Evolutionary conservation across 2,888 invertebrate species (phyloP).

Genomic region (Drosophila ustulata): DNA sequence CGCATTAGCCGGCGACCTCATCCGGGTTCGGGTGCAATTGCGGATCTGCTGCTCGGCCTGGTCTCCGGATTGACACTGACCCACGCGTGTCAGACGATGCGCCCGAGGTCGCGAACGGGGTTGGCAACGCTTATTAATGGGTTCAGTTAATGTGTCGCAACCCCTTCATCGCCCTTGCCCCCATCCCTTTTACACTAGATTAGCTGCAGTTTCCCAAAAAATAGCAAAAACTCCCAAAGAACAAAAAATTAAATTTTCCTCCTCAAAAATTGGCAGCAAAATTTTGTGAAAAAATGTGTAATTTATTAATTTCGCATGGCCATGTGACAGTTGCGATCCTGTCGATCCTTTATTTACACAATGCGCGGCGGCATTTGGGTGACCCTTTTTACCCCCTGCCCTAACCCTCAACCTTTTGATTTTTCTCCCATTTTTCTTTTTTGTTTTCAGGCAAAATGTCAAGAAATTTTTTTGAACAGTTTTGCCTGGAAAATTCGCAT

Average conservation of each 20-base stretch:
- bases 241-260: conserved; percentile 54
- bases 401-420: conserved; percentile 43
- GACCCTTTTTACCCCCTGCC: conserved; percentile 72
- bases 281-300: conserved; percentile 55
- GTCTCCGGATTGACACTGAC: conserved; percentile 63
- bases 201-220: conserved; percentile 36
- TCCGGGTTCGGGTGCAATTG: conserved; percentile 24
- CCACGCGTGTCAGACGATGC: conserved; percentile 67
- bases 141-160: conserved; percentile 82
- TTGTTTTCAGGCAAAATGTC: conserved; percentile 43
- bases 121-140: conserved; percentile 83
- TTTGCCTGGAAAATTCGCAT: conserved; percentile 74
- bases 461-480: conserved; percentile 33
- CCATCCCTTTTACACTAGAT: conserved; percentile 53
- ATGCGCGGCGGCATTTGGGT: conserved; percentile 64
- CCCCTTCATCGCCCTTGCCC: conserved; percentile 71
- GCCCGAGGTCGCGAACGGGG: conserved; percentile 67
- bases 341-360: conserved; percentile 78
- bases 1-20: conserved; percentile 35
- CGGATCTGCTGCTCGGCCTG: not conserved
- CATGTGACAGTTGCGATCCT: conserved; percentile 67
- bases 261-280: conserved; percentile 72
- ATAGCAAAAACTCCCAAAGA: conserved; percentile 22
- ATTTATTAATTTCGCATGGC: conserved; percentile 75
- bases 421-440: conserved; percentile 2